These are phyloP conservation scores for Rhabdomys dilectus DNA, from an alignment of 2,113 vertebrate genomes.

Conservation along the genomic window DNA sequence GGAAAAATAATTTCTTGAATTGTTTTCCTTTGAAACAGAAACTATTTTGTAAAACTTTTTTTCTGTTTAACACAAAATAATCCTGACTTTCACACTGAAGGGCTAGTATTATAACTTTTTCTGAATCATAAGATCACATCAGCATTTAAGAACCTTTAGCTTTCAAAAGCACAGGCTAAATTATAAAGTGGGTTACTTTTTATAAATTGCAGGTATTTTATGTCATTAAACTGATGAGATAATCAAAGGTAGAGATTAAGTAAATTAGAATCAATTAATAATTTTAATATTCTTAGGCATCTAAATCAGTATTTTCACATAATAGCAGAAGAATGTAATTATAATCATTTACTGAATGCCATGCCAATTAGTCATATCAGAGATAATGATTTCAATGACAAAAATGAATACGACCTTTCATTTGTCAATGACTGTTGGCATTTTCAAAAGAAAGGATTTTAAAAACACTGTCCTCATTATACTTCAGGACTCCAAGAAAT, in stretches of 20 bases:
- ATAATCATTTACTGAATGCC: slow-evolving; percentile 66
- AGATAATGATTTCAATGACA: slow-evolving; percentile 52
- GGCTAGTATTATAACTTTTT: background rate
- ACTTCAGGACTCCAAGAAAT: slow-evolving; percentile 22
- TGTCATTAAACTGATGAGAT: slow-evolving; percentile 50
- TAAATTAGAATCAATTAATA: slow-evolving; percentile 68
- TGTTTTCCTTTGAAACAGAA: slow-evolving; percentile 33
- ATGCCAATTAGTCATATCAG: slow-evolving; percentile 67
- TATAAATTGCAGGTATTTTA: slow-evolving; percentile 36
- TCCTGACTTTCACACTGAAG: background rate
- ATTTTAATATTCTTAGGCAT: slow-evolving; percentile 73
- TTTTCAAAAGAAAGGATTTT: slow-evolving; percentile 62
- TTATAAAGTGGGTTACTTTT: slow-evolving; percentile 32
- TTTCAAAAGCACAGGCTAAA: slow-evolving; percentile 47
- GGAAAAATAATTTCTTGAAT: background rate
- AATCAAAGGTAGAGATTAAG: slow-evolving; percentile 56
- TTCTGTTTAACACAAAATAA: background rate
- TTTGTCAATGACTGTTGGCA: slow-evolving; percentile 64
- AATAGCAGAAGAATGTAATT: slow-evolving; percentile 68
- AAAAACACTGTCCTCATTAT: slow-evolving; percentile 25
- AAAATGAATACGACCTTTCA: slow-evolving; percentile 71
- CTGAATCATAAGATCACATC: background rate
- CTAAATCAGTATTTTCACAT: slow-evolving; percentile 56
- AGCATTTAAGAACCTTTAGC: slow-evolving; percentile 11
- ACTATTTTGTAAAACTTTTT: background rate